A percentile compares a stretch with the other conserved stretches of the same genome.
Conservation (phyloP, 2,113 vertebrate genomes). For the Spea bombifrons region DNA sequence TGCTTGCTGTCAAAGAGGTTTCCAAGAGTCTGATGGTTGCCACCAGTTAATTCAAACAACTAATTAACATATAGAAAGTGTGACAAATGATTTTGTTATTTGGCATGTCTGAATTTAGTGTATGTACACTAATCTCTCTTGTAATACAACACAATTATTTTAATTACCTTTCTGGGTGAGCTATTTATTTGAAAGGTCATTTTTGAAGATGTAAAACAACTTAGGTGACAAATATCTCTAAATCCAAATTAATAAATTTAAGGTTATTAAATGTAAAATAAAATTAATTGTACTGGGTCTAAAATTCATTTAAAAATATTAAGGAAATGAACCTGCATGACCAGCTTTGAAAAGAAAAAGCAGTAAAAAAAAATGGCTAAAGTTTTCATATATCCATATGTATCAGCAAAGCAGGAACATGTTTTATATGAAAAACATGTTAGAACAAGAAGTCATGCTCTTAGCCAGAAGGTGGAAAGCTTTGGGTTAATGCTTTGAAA, state of each 20-base stretch:
- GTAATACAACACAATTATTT: constrained; percentile 9
- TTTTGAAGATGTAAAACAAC: neutral
- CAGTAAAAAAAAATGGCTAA: constrained; percentile 8
- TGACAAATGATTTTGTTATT: neutral
- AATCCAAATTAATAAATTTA: neutral
- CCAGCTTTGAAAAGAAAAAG: constrained; percentile 26
- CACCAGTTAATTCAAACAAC: neutral
- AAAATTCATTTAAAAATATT: constrained; percentile 27
- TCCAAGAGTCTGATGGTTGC: neutral
- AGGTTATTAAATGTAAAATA: constrained; percentile 16
- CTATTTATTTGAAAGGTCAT: constrained; percentile 14
- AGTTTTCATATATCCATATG: constrained; percentile 14
- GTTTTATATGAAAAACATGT: constrained; percentile 21
- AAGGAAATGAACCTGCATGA: constrained; percentile 6
- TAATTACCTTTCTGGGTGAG: neutral
- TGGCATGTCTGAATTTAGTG: neutral
- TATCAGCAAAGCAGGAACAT: constrained; percentile 18
- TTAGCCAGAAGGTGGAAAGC: constrained; percentile 1
- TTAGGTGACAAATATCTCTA: constrained; percentile 14
- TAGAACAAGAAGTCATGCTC: constrained; percentile 25
- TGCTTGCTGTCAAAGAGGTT: neutral
- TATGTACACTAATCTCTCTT: neutral
- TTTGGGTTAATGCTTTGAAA: constrained; percentile 12
- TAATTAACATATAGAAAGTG: neutral
- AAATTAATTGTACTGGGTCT: neutral